Conservation (phyloP, 2,797 vertebrate species). For the Rhinella marina region DNA sequence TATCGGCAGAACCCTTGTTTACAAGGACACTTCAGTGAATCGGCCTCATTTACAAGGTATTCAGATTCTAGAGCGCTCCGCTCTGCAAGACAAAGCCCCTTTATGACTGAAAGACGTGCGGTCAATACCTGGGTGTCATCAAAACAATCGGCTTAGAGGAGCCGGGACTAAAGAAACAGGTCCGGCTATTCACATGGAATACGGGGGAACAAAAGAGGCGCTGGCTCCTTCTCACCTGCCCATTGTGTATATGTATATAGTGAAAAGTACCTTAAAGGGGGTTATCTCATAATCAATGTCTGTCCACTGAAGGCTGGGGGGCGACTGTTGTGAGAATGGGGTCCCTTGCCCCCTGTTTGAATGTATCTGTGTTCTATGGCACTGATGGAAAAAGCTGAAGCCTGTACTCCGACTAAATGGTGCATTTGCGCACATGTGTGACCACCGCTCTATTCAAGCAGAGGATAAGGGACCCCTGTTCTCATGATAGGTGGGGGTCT, state of each 20-base stretch:
- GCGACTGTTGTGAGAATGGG: too few species aligned
- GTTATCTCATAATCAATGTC: background rate
- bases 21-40: background rate
- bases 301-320: too few species aligned
- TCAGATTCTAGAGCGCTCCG: background rate
- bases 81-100: background rate
- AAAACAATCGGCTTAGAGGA: background rate
- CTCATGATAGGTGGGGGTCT: too few species aligned
- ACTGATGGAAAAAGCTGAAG: too few species aligned
- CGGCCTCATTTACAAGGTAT: slow-evolving; percentile 5
- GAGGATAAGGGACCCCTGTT: too few species aligned
- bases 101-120: background rate
- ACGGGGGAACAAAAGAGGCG: background rate
- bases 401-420: too few species aligned
- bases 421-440: too few species aligned
- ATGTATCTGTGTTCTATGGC: too few species aligned
- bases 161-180: background rate
- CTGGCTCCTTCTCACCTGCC: too few species aligned
- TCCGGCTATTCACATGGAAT: background rate
- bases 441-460: too few species aligned
- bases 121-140: background rate
- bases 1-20: background rate
- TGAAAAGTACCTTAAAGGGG: background rate
- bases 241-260: too few species aligned
- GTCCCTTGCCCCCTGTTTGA: too few species aligned